Conservation (phyloP, 2,888 invertebrate species). For the Sarcophaga variegata region DNA sequence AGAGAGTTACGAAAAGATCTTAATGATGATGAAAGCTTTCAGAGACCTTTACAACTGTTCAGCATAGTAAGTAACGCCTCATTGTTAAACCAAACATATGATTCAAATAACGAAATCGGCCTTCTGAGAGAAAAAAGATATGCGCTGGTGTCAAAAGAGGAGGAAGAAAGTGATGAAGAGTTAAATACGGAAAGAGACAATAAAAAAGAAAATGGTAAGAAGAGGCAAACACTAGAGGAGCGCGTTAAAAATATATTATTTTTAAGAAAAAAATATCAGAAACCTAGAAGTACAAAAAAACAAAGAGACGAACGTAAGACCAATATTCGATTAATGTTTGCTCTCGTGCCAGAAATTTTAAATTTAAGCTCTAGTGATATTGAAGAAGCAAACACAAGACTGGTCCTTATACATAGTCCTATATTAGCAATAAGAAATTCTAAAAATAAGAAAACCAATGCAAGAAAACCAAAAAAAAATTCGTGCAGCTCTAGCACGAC, state of each 20-base stretch:
- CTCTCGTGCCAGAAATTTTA: slow-evolving; percentile 48
- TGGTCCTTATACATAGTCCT: slow-evolving; percentile 78
- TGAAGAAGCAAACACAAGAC: slow-evolving; percentile 79
- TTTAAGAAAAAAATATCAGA: slow-evolving; percentile 54
- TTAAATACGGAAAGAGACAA: neutral
- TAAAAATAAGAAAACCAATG: slow-evolving; percentile 42
- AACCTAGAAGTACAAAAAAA: slow-evolving; percentile 54
- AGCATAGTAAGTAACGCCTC: slow-evolving; percentile 73
- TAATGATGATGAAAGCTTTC: slow-evolving; percentile 49
- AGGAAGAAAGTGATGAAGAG: neutral
- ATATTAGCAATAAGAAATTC: slow-evolving; percentile 71
- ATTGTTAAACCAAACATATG: neutral
- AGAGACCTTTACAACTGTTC: slow-evolving; percentile 72
- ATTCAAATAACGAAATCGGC: neutral
- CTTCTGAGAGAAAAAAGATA: slow-evolving; percentile 26
- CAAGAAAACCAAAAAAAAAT: slow-evolving; percentile 29
- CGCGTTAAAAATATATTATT: slow-evolving; percentile 44
- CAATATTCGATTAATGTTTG: slow-evolving; percentile 58
- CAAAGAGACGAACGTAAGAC: slow-evolving; percentile 51
- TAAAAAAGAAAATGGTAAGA: neutral
- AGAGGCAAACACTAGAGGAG: slow-evolving; percentile 23
- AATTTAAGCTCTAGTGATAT: slow-evolving; percentile 72
- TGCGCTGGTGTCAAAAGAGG: neutral
- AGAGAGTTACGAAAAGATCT: slow-evolving; percentile 60
- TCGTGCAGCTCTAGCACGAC: slow-evolving; percentile 25